Percentiles rank a stretch among this genome's conserved stretches.
phyloP scores from a whole-genome alignment of 1,140 invertebrate genomes.

The Hylaeus volcanicus region DNA sequence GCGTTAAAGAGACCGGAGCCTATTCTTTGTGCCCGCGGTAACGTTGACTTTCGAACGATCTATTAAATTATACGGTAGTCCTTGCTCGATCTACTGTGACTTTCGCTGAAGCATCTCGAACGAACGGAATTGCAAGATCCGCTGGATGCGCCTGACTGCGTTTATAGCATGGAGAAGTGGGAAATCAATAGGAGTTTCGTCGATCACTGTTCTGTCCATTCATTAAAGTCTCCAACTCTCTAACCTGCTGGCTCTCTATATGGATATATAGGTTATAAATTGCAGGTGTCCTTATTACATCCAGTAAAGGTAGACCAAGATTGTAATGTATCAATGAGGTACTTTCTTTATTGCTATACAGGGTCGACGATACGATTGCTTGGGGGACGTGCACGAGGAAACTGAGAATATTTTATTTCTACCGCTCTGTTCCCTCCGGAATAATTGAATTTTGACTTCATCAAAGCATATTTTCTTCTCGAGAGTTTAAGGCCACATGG shows the following conservation, averaged over 20 bases:
- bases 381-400: no score
- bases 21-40: slow-evolving; percentile 10
- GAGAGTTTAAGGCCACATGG: no score
- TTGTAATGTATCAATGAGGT: neutral
- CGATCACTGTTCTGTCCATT: slow-evolving; percentile 13
- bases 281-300: neutral
- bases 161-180: slow-evolving; percentile 18
- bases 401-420: no score
- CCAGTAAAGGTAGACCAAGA: neutral
- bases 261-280: neutral
- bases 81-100: slow-evolving; percentile 53
- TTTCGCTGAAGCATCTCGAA: slow-evolving; percentile 63
- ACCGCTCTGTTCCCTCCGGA: no score
- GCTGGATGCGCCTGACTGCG: slow-evolving; percentile 57
- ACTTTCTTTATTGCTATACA: no score
- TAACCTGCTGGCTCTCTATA: neutral
- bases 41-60: slow-evolving; percentile 41
- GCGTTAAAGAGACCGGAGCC: slow-evolving; percentile 3
- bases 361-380: no score
- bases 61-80: slow-evolving; percentile 36
- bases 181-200: slow-evolving; percentile 16
- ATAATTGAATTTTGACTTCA: no score
- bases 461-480: no score
- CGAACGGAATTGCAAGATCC: slow-evolving; percentile 45
- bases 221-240: slow-evolving; percentile 18